Base-by-base conservation (phyloP, 2,888 invertebrate genomes). In the Diplazon laetatorius region DNA sequence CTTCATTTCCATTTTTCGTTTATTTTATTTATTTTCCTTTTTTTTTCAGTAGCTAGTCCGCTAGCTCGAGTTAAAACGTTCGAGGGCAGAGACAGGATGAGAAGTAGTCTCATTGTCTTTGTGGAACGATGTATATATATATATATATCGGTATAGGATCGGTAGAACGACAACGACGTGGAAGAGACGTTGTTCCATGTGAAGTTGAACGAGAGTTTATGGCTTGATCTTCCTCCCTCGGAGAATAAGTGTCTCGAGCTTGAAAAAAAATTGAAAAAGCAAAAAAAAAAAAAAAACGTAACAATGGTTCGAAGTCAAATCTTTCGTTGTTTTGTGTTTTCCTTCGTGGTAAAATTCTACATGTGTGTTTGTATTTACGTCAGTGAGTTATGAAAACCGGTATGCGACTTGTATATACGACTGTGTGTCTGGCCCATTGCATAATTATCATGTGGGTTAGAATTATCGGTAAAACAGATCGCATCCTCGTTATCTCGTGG, bases 61-160 rank as follows among this genome's bases (percentile, higher is more conserved):
- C 55, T 46, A 39, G 48, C 25, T n/a, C 76, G 65, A 71, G 79
- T 5, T 30, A n/a, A n/a, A n/a, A 30, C 30, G 14, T 25, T 14
- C 14, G 83, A 83, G n/a, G n/a, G n/a, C n/a, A n/a, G 85, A 83
- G 85, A 86, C 84, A 83, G 84, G 80, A 86, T 86, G 83, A 85
- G 83, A 82, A 83, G 84, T 85, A 83, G 85, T 81, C 76, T 85
- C 87, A 87, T 86, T 86, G 87, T 87, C 82, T 80, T 59, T 68
- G 69, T 68, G 77, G 66, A 59, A 78, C n/a, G n/a, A n/a, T n/a
- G n/a, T n/a, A n/a, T n/a, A n/a, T n/a, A n/a, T n/a, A n/a, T n/a
- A n/a, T n/a, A 59, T 69, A 75, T 42, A 60, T 74, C 60, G 68
- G 80, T n/a, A n/a, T n/a, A 73, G 69, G 77, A 72, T 74, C 63